A percentile compares a stretch with the other conserved stretches of the same genome.
Conservation (phyloP, 2,888 invertebrate species). For the Trypoxylon attenuatum region DNA sequence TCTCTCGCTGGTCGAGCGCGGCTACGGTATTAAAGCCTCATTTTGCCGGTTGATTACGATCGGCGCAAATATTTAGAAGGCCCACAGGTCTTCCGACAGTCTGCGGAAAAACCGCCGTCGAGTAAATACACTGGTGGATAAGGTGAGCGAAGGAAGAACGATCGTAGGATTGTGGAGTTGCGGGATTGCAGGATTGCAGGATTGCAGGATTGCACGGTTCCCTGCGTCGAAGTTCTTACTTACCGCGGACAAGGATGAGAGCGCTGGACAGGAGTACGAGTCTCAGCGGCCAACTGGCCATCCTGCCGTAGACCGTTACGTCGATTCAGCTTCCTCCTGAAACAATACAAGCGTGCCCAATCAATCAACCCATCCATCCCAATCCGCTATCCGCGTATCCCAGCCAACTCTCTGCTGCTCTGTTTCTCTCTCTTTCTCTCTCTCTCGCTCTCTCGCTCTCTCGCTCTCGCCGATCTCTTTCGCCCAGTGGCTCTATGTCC, state of each 20-base stretch:
- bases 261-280: conserved; percentile 70
- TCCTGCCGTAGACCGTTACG: conserved; percentile 74
- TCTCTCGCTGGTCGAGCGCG: neutral
- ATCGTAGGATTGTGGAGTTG: conserved; percentile 11
- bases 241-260: conserved; percentile 72
- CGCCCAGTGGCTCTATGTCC: conserved; percentile 1
- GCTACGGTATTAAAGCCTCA: conserved; percentile 22
- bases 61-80: conserved; percentile 41
- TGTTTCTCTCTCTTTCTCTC: conserved; percentile 40
- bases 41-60: conserved; percentile 32
- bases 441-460: conserved; percentile 27
- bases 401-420: conserved; percentile 44
- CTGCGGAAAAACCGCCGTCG: too few relatives aligned
- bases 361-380: conserved; percentile 71
- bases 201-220: neutral
- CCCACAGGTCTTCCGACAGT: too few relatives aligned
- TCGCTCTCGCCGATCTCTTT: conserved; percentile 11
- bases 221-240: conserved; percentile 62
- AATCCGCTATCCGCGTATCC: conserved; percentile 56
- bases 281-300: conserved; percentile 72
- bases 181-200: neutral
- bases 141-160: conserved; percentile 10
- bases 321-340: conserved; percentile 74
- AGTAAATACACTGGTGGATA: conserved; percentile 19
- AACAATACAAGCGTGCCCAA: conserved; percentile 72